Conservation (phyloP, 2,888 invertebrate species). For the Dromius quadrimaculatus region DNA sequence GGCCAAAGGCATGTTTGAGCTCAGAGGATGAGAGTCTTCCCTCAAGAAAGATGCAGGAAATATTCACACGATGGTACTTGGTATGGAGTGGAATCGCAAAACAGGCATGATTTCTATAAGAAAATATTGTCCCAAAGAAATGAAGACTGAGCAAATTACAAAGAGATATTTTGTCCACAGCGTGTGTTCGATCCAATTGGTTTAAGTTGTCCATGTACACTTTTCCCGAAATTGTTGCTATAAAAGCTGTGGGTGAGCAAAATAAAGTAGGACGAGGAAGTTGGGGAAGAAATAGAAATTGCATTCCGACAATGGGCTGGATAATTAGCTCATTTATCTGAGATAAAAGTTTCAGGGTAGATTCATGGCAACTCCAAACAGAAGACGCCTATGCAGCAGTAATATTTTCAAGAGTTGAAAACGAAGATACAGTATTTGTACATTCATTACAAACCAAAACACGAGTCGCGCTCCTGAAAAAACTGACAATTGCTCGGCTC, state of each 20-base stretch:
- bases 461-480: slow-evolving; percentile 58
- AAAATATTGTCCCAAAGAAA: neutral
- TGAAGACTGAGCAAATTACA: neutral
- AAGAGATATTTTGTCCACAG: slow-evolving; percentile 20
- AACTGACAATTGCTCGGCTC: slow-evolving; percentile 58
- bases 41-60: slow-evolving; percentile 1
- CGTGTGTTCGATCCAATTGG: too few relatives aligned
- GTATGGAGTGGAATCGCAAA: neutral
- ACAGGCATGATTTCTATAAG: neutral
- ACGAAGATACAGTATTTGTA: slow-evolving; percentile 53
- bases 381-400: slow-evolving; percentile 12
- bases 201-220: too few relatives aligned
- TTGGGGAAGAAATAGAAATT: too few relatives aligned
- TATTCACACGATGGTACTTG: neutral
- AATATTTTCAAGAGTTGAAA: neutral
- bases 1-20: neutral
- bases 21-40: slow-evolving; percentile 12
- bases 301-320: too few relatives aligned
- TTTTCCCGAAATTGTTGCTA: too few relatives aligned
- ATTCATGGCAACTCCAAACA: too few relatives aligned
- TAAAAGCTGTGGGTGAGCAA: too few relatives aligned
- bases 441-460: slow-evolving; percentile 57
- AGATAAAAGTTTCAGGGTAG: too few relatives aligned
- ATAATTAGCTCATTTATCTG: too few relatives aligned
- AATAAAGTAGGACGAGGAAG: too few relatives aligned